A percentile compares a stretch with the other conserved stretches of the same genome.
phyloP scores from a whole-genome alignment of 1,140 invertebrate genomes.

The Drosophila sturtevanti region DNA sequence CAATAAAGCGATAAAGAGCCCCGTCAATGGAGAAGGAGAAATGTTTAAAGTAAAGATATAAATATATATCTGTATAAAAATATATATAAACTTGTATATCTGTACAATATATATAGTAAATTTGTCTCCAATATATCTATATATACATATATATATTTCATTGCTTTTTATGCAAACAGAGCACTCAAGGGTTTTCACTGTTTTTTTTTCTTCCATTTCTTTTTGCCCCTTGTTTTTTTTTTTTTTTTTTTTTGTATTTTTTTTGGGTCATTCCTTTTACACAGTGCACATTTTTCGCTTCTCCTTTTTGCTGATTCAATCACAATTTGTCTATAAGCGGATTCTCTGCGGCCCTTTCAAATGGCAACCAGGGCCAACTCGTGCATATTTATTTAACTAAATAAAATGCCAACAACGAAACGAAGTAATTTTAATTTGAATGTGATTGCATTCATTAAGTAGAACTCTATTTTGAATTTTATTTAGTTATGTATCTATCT shows the following conservation, averaged over 20 bases:
- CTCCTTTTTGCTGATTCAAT: conserved; percentile 29
- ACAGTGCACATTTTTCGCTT: conserved; percentile 16
- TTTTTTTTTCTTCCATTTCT: conserved; percentile 31
- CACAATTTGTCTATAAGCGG: conserved; percentile 31
- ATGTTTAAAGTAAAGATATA: conserved; percentile 1
- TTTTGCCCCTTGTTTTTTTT: not conserved
- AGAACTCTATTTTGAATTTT: conserved; percentile 39
- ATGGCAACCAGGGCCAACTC: conserved; percentile 23
- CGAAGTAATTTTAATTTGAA: conserved; percentile 45
- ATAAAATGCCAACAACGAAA: conserved; percentile 10
- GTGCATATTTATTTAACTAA: conserved; percentile 16
- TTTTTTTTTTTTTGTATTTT: conserved; percentile 11
- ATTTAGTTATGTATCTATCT: conserved; percentile 32
- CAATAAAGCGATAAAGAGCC: conserved; percentile 32
- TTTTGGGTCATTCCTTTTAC: conserved; percentile 17
- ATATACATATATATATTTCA: not conserved
- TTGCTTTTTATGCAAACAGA: conserved; percentile 7
- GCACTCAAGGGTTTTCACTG: not conserved
- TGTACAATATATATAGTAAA: not conserved
- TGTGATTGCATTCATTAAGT: conserved; percentile 63
- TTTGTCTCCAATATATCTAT: not conserved
- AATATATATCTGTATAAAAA: not conserved
- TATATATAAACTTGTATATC: not conserved
- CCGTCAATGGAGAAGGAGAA: conserved; percentile 19
- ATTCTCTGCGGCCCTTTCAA: conserved; percentile 46